Percentiles rank a stretch among this genome's conserved stretches.
Evolutionary conservation across 2,888 invertebrate genomes (phyloP).

Genomic region (Chironomus riparius): DNA sequence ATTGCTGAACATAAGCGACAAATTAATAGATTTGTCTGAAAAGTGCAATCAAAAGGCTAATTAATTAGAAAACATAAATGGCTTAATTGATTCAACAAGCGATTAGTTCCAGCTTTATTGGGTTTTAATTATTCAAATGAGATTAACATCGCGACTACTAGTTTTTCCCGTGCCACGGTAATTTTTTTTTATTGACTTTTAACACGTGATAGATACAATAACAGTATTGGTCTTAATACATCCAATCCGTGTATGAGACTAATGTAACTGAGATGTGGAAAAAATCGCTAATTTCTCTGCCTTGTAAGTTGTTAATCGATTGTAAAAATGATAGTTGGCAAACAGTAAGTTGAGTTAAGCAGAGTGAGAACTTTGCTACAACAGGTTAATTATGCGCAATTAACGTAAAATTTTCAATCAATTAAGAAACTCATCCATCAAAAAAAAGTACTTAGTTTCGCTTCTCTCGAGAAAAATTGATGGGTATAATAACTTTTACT

Average conservation of each 20-base stretch:
- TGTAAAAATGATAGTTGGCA: background rate
- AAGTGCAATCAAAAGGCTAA: background rate
- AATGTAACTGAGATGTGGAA: background rate
- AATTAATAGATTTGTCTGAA: slow-evolving; percentile 2
- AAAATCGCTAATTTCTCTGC: background rate
- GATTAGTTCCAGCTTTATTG: slow-evolving; percentile 4
- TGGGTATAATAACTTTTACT: no score
- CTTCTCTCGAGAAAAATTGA: background rate
- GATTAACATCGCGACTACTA: slow-evolving; percentile 11
- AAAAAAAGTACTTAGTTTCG: background rate
- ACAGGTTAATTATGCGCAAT: slow-evolving; percentile 13
- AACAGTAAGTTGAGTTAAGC: background rate
- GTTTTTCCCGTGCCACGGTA: background rate
- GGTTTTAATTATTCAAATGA: slow-evolving; percentile 25
- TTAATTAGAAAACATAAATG: slow-evolving; percentile 22
- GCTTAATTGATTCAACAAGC: slow-evolving; percentile 17
- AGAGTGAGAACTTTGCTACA: background rate
- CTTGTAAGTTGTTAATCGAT: background rate
- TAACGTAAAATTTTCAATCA: slow-evolving; percentile 13
- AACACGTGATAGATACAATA: slow-evolving; percentile 17
- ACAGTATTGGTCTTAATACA: background rate
- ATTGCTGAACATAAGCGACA: background rate
- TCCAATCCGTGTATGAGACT: background rate
- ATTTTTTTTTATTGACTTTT: slow-evolving; percentile 16
- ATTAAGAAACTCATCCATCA: slow-evolving; percentile 10